Conservation (phyloP, 2,113 vertebrate species). For the Hydrolagus affinis region DNA sequence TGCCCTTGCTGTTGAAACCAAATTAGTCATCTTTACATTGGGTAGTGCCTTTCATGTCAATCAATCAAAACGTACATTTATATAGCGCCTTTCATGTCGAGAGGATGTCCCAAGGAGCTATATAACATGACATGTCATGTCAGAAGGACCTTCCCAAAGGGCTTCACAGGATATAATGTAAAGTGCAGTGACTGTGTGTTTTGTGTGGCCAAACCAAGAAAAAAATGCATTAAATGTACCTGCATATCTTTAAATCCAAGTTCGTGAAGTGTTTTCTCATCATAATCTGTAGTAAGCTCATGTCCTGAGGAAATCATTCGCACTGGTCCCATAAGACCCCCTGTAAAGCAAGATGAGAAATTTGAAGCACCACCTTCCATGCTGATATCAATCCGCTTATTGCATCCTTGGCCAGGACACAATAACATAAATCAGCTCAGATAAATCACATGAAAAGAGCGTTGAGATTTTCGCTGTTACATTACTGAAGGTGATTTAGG, state of each 20-base stretch:
- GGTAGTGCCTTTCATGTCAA: too few species aligned
- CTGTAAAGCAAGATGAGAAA: slow-evolving; percentile 49
- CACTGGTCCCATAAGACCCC: slow-evolving; percentile 93
- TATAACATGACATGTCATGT: too few species aligned
- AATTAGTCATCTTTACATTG: too few species aligned
- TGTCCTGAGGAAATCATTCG: slow-evolving; percentile 98
- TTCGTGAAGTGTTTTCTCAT: slow-evolving; percentile 94
- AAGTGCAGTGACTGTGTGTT: too few species aligned
- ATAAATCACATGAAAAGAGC: neutral
- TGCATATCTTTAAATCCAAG: slow-evolving; percentile 98
- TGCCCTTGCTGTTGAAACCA: too few species aligned
- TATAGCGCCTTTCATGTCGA: too few species aligned
- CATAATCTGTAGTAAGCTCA: slow-evolving; percentile 94
- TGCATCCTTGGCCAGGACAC: neutral
- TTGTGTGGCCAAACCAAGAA: too few species aligned
- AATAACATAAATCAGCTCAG: neutral
- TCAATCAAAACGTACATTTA: too few species aligned
- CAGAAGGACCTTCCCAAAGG: too few species aligned
- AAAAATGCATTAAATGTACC: slow-evolving; percentile 51
- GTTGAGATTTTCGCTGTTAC: neutral
- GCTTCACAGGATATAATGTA: too few species aligned
- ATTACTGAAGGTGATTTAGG: neutral
- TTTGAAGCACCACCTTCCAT: slow-evolving; percentile 24
- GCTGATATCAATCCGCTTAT: neutral
- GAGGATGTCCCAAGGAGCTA: too few species aligned